Percentiles rank a stretch among this genome's conserved stretches.
Conservation (phyloP, 1,140 invertebrate genomes). For the Zaprionus capensis region DNA sequence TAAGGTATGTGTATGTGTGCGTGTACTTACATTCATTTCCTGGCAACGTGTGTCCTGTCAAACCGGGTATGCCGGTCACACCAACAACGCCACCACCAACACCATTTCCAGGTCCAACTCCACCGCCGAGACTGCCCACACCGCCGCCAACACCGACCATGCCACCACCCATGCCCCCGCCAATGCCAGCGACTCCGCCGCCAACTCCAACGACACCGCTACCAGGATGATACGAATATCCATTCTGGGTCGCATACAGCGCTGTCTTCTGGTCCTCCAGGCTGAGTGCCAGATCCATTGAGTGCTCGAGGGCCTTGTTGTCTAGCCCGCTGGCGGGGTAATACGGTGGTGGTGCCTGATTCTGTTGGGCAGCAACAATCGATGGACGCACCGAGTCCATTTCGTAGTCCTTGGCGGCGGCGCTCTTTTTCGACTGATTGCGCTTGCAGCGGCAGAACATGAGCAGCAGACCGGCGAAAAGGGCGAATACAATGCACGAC, state of each 20-base stretch:
- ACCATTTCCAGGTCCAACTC: constrained; percentile 43
- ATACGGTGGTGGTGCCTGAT: constrained; percentile 93
- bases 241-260: constrained; percentile 92
- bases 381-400: constrained; percentile 93
- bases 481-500: constrained; percentile 91
- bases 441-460: constrained; percentile 94
- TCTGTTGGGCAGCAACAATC: constrained; percentile 90
- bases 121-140: constrained; percentile 40
- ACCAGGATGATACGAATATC: constrained; percentile 91
- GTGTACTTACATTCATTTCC: constrained; percentile 90
- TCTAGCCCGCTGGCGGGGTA: constrained; percentile 93
- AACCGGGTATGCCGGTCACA: constrained; percentile 79
- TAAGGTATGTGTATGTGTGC: constrained; percentile 19
- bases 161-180: constrained; percentile 78
- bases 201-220: constrained; percentile 84
- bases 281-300: constrained; percentile 91
- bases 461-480: constrained; percentile 90
- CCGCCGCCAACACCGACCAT: constrained; percentile 60
- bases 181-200: constrained; percentile 82
- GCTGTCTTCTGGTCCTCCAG: constrained; percentile 92
- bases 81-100: constrained; percentile 79
- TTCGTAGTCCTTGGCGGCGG: constrained; percentile 93
- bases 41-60: constrained; percentile 86
- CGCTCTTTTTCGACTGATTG: constrained; percentile 91
- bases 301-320: constrained; percentile 95